Evolutionary conservation across 2,888 invertebrate species (phyloP).

Genomic region (Andrena hattorfiana): DNA sequence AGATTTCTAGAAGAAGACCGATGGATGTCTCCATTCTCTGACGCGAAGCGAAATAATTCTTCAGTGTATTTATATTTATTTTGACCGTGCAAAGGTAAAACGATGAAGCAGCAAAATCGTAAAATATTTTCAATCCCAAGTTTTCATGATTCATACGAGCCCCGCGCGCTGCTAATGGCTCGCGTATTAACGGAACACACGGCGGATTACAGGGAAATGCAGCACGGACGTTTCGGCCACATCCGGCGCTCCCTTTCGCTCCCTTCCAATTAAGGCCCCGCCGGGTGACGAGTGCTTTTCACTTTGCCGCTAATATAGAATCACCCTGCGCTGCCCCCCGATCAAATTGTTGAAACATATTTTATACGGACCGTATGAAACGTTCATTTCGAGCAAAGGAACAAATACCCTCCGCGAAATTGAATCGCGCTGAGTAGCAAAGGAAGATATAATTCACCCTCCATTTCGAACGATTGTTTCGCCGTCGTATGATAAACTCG

Average conservation of each 20-base stretch:
- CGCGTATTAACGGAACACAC: background rate
- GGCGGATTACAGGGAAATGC: background rate
- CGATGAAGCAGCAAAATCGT: background rate
- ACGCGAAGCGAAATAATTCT: too few relatives aligned
- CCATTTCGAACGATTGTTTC: background rate
- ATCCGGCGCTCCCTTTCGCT: background rate
- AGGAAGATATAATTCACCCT: background rate
- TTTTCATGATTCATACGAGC: background rate
- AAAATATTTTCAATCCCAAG: background rate
- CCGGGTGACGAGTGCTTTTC: background rate
- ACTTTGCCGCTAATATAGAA: background rate
- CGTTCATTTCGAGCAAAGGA: background rate
- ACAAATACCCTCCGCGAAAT: background rate
- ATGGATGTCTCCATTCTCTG: too few relatives aligned
- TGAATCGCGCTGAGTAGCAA: background rate
- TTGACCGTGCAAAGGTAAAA: too few relatives aligned
- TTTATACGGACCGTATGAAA: background rate
- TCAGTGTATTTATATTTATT: too few relatives aligned
- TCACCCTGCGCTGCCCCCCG: background rate
- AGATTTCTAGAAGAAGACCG: too few relatives aligned
- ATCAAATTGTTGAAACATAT: background rate
- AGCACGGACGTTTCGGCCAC: background rate
- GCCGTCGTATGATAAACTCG: background rate
- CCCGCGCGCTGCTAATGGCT: background rate
- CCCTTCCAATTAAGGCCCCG: background rate